Evolutionary conservation across 2,888 invertebrate genomes (phyloP).

Genomic region (Blomia tropicalis): DNA sequence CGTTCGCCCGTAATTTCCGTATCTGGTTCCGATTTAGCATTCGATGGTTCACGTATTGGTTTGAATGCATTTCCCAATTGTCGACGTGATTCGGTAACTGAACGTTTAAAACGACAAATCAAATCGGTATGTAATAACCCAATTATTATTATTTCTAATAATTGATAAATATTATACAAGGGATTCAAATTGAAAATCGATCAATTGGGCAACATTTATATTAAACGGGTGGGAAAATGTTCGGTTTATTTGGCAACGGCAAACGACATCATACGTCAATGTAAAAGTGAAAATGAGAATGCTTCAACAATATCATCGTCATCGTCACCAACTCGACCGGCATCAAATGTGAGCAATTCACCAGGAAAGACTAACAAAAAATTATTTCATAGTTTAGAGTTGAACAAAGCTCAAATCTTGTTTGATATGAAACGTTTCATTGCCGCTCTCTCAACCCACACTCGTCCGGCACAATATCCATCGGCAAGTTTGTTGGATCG

Average conservation of each 20-base stretch:
- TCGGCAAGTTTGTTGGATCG: slow-evolving; percentile 2
- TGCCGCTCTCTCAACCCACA: not conserved
- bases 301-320: not conserved
- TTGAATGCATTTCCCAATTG: slow-evolving; percentile 13
- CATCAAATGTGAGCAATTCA: not conserved
- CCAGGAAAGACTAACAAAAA: not conserved
- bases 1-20: slow-evolving; percentile 6
- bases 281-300: not conserved
- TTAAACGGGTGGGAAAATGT: slow-evolving; percentile 7
- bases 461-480: not conserved
- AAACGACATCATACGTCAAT: not conserved
- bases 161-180: not conserved
- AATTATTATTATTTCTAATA: not conserved
- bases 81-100: not conserved
- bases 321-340: not conserved
- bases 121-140: slow-evolving; percentile 5
- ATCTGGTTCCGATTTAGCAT: not conserved
- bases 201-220: slow-evolving; percentile 3
- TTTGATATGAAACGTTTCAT: not conserved
- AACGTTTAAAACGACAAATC: slow-evolving; percentile 1
- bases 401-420: not conserved
- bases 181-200: slow-evolving; percentile 18
- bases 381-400: not conserved
- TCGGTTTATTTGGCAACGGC: not conserved
- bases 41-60: slow-evolving; percentile 11